These are phyloP conservation scores for Ennomos erosarius DNA, from an alignment of 2,888 invertebrate genomes.

Conservation along the genomic window DNA sequence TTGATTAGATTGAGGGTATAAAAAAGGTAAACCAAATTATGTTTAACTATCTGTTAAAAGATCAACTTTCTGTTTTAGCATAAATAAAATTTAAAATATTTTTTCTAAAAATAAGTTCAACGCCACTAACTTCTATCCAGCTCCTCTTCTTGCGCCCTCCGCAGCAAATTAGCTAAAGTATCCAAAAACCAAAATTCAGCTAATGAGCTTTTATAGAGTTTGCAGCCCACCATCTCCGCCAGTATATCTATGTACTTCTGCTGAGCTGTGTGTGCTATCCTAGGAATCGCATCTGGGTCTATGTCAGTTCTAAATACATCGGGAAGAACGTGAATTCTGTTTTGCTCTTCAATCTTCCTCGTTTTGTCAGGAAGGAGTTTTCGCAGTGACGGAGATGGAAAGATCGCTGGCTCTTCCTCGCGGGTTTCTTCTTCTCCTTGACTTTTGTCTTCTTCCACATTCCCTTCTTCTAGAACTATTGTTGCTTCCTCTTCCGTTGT, in stretches of 20 bases:
- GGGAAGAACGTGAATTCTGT: constrained; percentile 69
- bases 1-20: too few species aligned
- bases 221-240: constrained; percentile 69
- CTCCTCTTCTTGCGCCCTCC: constrained; percentile 70
- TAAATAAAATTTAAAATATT: too few species aligned
- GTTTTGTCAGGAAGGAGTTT: constrained; percentile 60
- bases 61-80: too few species aligned
- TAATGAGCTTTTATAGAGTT: constrained; percentile 65
- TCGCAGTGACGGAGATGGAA: constrained; percentile 70
- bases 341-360: constrained; percentile 61
- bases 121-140: constrained; percentile 60
- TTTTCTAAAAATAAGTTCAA: too few species aligned
- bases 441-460: constrained; percentile 11
- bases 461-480: constrained; percentile 2
- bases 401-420: constrained; percentile 53
- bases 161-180: constrained; percentile 71
- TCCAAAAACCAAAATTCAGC: constrained; percentile 84
- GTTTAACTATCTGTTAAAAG: too few species aligned
- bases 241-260: constrained; percentile 72
- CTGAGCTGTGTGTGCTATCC: constrained; percentile 59
- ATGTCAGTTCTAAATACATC: constrained; percentile 61
- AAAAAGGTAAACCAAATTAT: too few species aligned
- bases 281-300: constrained; percentile 66
- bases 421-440: constrained; percentile 43
- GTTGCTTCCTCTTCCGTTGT: constrained; percentile 5